phyloP scores from a whole-genome alignment of 1,140 invertebrate species.

The Drosophila biarmipes region DNA sequence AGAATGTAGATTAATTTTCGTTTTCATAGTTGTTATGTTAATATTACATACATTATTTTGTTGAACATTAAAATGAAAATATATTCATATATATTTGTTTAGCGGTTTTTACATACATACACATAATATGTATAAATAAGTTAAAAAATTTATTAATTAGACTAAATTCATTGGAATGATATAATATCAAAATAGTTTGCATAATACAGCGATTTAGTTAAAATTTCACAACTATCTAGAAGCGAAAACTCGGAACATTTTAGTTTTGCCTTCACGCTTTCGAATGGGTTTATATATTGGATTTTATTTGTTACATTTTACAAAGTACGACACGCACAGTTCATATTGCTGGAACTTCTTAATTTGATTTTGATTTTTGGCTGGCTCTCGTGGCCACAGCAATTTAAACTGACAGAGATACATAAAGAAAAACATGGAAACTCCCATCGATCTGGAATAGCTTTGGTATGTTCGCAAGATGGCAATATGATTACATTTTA shows the following conservation, averaged over 20 bases:
- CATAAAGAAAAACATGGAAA: conserved; percentile 20
- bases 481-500: conserved; percentile 37
- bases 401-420: conserved; percentile 22
- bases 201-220: conserved; percentile 74
- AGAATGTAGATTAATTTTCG: conserved; percentile 60
- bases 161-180: conserved; percentile 83
- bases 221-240: conserved; percentile 82
- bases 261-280: conserved; percentile 21
- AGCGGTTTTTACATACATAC: conserved; percentile 75
- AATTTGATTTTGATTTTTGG: conserved; percentile 39
- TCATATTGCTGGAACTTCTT: conserved; percentile 37
- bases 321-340: conserved; percentile 65
- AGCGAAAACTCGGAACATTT: conserved; percentile 71
- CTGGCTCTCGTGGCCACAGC: conserved; percentile 13
- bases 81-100: conserved; percentile 68
- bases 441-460: conserved; percentile 23
- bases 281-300: conserved; percentile 15
- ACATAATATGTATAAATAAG: conserved; percentile 79
- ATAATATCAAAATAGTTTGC: conserved; percentile 82
- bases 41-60: conserved; percentile 49
- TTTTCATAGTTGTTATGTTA: conserved; percentile 36
- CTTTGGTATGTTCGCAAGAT: conserved; percentile 33
- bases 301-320: conserved; percentile 60
- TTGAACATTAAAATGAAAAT: conserved; percentile 79
- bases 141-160: conserved; percentile 83